Base-by-base conservation (phyloP, 2,113 vertebrate species). In the Pachypanchax playfairii region DNA sequence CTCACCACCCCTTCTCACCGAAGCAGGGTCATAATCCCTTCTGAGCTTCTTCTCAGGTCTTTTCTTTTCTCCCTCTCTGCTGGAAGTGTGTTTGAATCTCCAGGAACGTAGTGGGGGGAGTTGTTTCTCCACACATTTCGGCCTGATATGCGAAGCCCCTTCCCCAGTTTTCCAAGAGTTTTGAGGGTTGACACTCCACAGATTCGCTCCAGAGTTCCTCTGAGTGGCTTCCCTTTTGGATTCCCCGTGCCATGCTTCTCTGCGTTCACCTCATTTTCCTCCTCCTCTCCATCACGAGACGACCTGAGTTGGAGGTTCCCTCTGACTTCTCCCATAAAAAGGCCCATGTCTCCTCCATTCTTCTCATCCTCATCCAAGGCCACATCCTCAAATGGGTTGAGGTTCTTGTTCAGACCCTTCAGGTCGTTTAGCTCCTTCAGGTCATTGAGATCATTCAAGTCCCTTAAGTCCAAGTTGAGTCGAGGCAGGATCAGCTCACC, bases 121-220 rank as follows among this genome's bases (percentile, higher is more conserved):
- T 82, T 88, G 22, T 78, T 82, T 0, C 83, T 88, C 56, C 92
- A 91, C 8, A 93, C 88, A 13, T 85, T 88, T 0, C 89, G 81
- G 35, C 91, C 89, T 0, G 91, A 91, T 55, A 90, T 89, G 63
- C 92, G 90, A 5, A 93, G 87, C 13, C 87, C 54, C 62, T 93
- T 93, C 31, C 90, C 90, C 43, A 91, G 70, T 63, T 93, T 94
- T 35, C 92, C 92, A 3, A 94, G 85, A 9, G 92, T 93, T 64
- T 93, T 94, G 59, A 97, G 91, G 0, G 94, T 92, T 0, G 94
- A 92, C 26, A 93, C 85, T 9, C 94, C 92, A 33, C 90, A 94
- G 75, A 97, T 87, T 28, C 92, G 87, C 77, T 95, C 94, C 80
- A 96, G 87, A 4, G 95, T 96, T 49, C 94, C 94, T 0, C 64